phyloP scores from a whole-genome alignment of 2,797 vertebrate species.

The Trematomus bernacchii region DNA sequence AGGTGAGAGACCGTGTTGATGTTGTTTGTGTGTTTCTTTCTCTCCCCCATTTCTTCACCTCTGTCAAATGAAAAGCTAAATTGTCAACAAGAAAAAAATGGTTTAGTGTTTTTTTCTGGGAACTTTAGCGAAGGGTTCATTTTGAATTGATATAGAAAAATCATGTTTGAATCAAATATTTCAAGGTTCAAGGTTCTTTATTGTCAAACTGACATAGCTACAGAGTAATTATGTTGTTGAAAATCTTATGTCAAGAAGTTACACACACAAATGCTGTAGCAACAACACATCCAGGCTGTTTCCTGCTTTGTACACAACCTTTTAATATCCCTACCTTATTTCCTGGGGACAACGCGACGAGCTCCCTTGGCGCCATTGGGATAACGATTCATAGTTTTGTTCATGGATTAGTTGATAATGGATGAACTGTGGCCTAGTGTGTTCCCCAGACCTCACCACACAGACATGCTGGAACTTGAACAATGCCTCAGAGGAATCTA shows the following conservation, averaged over 20 bases:
- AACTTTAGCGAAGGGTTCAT: neutral
- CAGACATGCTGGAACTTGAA: slow-evolving; percentile 68
- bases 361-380: neutral
- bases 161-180: neutral
- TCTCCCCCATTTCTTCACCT: too few species aligned
- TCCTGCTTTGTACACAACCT: neutral
- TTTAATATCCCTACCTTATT: neutral
- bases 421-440: slow-evolving; percentile 40
- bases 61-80: too few species aligned
- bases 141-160: neutral
- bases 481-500: slow-evolving; percentile 72
- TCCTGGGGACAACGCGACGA: neutral
- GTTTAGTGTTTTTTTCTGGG: too few species aligned
- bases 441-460: slow-evolving; percentile 57
- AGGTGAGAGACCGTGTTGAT: too few species aligned
- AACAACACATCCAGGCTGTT: neutral
- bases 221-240: too few species aligned
- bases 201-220: too few species aligned
- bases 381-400: slow-evolving; percentile 36
- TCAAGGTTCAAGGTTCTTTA: too few species aligned
- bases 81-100: too few species aligned
- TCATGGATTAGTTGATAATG: slow-evolving; percentile 7
- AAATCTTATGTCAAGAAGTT: too few species aligned
- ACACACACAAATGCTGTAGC: neutral
- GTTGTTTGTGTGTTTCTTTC: too few species aligned